Base-by-base conservation (phyloP, 1,140 invertebrate genomes). In the Cydia fagiglandana region DNA sequence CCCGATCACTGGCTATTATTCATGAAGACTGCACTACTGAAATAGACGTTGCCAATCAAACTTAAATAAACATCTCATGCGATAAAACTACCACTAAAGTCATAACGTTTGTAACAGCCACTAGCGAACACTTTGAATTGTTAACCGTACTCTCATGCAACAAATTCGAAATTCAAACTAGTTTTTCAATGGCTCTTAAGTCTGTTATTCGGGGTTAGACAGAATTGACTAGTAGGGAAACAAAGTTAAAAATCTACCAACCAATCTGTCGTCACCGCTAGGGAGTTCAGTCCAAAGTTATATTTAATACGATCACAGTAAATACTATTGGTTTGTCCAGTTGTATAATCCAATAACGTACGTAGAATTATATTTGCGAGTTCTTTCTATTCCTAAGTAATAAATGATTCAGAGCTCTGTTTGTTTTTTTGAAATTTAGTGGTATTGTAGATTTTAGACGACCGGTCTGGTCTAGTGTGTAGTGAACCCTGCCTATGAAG, bases 221-320 rank as follows among this genome's bases (percentile, higher is more conserved):
- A 15, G 13, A 47, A 47, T 15, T 28, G 64, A 68, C 28, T 34
- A 30, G 30, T n/a, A n/a, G 12, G 4, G 13, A 38, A 68, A 68
- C 66, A 45, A 38, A 70, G 34, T 66, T 34, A 66, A 28, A 64
- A 34, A 68, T 41, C 34, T 28, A 66, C 28, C 7, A 3, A 70
- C 34, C 34, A 70, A 70, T 17, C 15, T 38, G 38, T 17, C 38
- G n/a, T 34, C 30, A 15, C 38, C 66, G 15, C 66, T 24, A 7
- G 66, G 66, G 66, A 70, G 2, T 45, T 17, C 30, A 34, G 15
- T 70, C 9, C 7, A n/a, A 70, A 41, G 30, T 70, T 70, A 70
- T 34, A 68, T 70, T 70, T 45, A 70, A 70, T 70, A 20, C 34
- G 38, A 41, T 4, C 66, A 17, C 38, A 38, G 45, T 24, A 61